A percentile compares a stretch with the other conserved stretches of the same genome.
phyloP scores from a whole-genome alignment of 2,888 invertebrate species.

The Erynnis tages region DNA sequence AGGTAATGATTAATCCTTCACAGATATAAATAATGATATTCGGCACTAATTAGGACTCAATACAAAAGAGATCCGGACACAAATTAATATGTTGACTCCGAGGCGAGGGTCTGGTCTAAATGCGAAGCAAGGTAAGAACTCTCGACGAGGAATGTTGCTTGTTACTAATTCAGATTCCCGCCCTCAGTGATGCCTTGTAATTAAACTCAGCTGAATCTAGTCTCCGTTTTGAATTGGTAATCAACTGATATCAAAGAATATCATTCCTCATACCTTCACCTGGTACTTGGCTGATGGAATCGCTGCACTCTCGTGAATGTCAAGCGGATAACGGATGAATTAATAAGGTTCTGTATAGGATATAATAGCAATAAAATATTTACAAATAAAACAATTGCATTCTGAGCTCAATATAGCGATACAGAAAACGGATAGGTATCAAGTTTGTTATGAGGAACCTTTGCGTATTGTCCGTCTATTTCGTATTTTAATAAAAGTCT shows the following conservation, averaged over 20 bases:
- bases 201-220: conserved; percentile 60
- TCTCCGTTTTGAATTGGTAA: conserved; percentile 73
- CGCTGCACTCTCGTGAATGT: conserved; percentile 1
- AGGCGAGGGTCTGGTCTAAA: conserved; percentile 22
- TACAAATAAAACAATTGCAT: no score
- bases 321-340: neutral
- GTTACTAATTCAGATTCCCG: conserved; percentile 23
- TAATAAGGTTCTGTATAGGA: conserved; percentile 1
- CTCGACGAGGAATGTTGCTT: conserved; percentile 22
- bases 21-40: conserved; percentile 8
- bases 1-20: neutral
- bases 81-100: conserved; percentile 21
- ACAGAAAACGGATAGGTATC: no score
- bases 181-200: conserved; percentile 60
- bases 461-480: no score
- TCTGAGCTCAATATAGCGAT: no score
- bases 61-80: conserved; percentile 8
- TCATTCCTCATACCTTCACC: conserved; percentile 36
- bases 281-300: conserved; percentile 13
- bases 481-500: no score
- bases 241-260: conserved; percentile 69
- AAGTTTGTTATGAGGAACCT: no score
- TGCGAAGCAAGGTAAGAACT: conserved; percentile 25
- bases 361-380: no score
- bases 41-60: conserved; percentile 18